Conservation (phyloP, 2,113 vertebrate genomes). For the crab-eating macaque (Macaca fascicularis) region T2T-MFA8v1.1 NC_088375.1:83358001-83358500, state of each 20-base stretch:
- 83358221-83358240: not conserved
- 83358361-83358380: not conserved
- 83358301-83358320: not conserved
- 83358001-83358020: not conserved
- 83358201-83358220: not conserved
- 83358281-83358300: not conserved
- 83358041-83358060: not conserved
- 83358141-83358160: not conserved
- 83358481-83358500: not conserved
- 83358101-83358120: not conserved
- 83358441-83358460: not conserved
- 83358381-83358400: not conserved
- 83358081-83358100: not conserved
- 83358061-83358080: not conserved
- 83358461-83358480: accelerated
- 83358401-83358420: not conserved
- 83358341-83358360: not conserved
- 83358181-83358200: not conserved
- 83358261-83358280: not conserved
- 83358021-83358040: not conserved
- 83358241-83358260: not conserved
- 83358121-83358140: not conserved
- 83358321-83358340: not conserved
- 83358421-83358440: too few species aligned
- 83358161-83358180: not conserved